Percentiles rank a stretch among this genome's conserved stretches.
phyloP scores from a whole-genome alignment of 2,888 invertebrate genomes.

The Beris morrisii region DNA sequence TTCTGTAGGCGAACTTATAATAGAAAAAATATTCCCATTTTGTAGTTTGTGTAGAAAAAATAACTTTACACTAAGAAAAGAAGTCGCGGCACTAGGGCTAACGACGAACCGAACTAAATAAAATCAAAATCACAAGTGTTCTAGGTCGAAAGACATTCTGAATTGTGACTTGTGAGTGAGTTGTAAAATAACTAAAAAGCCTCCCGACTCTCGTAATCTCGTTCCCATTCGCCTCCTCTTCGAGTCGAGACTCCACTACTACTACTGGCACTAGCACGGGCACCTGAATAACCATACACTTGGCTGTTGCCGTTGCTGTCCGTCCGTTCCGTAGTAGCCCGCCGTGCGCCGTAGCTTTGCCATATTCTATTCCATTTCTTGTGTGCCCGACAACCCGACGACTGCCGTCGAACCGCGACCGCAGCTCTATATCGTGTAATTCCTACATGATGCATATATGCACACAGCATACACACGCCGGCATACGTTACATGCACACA shows the following conservation, averaged over 20 bases:
- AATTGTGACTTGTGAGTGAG: slow-evolving; percentile 37
- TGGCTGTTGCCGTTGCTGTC: neutral
- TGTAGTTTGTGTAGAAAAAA: neutral
- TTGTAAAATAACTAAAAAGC: slow-evolving; percentile 37
- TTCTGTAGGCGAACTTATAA: neutral
- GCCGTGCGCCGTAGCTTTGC: neutral
- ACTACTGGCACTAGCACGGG: slow-evolving; percentile 3
- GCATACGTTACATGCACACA: neutral
- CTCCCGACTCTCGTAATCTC: neutral
- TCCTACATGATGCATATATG: no score
- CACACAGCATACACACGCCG: neutral
- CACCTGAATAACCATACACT: slow-evolving; percentile 3
- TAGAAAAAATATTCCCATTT: neutral
- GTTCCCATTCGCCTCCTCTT: slow-evolving; percentile 26
- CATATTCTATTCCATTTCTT: no score
- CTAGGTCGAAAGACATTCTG: slow-evolving; percentile 45
- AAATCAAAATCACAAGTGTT: slow-evolving; percentile 55
- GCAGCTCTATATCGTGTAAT: neutral
- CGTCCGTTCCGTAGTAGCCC: neutral
- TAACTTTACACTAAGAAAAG: neutral
- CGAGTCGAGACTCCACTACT: slow-evolving; percentile 15
- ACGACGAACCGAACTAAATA: slow-evolving; percentile 49
- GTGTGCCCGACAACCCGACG: neutral
- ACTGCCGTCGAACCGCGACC: neutral
- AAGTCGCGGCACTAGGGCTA: slow-evolving; percentile 11